Conservation (phyloP, 2,797 vertebrate genomes). For the Catostomus latipinnis region DNA sequence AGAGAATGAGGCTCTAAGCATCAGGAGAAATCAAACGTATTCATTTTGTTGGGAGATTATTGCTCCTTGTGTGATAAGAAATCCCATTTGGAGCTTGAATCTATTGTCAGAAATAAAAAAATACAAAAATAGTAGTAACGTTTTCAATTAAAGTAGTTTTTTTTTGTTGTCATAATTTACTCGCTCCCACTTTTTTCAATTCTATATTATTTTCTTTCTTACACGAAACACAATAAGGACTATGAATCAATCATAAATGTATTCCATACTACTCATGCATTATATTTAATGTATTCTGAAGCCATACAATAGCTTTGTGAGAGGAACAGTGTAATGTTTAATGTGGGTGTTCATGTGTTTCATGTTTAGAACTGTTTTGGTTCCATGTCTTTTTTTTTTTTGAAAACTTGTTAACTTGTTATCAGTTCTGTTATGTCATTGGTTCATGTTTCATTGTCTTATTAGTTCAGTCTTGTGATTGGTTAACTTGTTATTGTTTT, state of each 20-base stretch:
- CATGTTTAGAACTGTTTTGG: too few relatives aligned
- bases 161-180: background rate
- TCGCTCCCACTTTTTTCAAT: background rate
- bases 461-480: too few relatives aligned
- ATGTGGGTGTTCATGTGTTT: too few relatives aligned
- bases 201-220: background rate
- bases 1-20: background rate
- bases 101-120: background rate
- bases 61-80: background rate
- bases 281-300: background rate
- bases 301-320: background rate
- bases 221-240: background rate
- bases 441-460: too few relatives aligned
- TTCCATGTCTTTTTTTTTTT: too few relatives aligned
- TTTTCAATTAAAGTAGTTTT: background rate
- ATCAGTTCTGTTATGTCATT: too few relatives aligned
- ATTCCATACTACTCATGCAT: background rate
- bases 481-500: too few relatives aligned
- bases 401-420: too few relatives aligned
- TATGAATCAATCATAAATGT: too few relatives aligned
- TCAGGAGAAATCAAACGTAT: background rate
- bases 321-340: background rate
- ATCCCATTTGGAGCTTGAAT: background rate
- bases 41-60: background rate
- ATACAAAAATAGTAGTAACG: background rate